phyloP scores from a whole-genome alignment of 2,888 invertebrate species.

The Tuta absoluta region DNA sequence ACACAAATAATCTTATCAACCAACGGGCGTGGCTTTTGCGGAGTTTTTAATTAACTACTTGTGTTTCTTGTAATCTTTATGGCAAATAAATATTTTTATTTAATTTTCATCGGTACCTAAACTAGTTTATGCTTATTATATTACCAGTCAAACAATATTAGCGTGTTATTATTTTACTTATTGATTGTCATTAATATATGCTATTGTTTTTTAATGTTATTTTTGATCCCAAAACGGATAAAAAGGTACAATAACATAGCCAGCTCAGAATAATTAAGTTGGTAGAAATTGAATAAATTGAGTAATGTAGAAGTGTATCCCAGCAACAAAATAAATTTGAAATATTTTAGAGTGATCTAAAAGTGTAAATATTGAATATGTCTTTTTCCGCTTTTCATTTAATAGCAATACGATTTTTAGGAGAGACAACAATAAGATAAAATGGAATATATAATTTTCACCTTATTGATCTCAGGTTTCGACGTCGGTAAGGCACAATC shows the following conservation, averaged over 20 bases:
- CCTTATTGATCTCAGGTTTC: not conserved
- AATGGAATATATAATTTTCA: not conserved
- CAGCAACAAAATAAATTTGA: slow-evolving; percentile 39
- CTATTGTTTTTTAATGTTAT: slow-evolving; percentile 40
- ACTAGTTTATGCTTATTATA: not conserved
- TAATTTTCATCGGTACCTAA: not conserved
- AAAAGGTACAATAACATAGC: slow-evolving; percentile 41
- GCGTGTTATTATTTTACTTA: not conserved
- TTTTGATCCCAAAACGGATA: slow-evolving; percentile 74
- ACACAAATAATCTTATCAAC: too few relatives aligned
- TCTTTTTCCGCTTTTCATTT: slow-evolving; percentile 14
- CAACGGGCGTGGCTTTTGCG: too few relatives aligned
- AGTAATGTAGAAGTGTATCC: slow-evolving; percentile 45
- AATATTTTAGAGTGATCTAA: not conserved
- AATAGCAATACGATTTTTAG: not conserved
- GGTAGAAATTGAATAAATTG: slow-evolving; percentile 34
- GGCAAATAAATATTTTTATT: too few relatives aligned
- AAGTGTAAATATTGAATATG: not conserved
- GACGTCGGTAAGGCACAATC: slow-evolving; percentile 3
- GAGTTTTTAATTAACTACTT: too few relatives aligned
- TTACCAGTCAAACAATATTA: not conserved
- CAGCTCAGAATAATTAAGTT: slow-evolving; percentile 38
- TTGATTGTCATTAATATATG: slow-evolving; percentile 1
- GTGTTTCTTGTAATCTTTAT: too few relatives aligned
- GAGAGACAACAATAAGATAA: not conserved